These are phyloP conservation scores for Eristalis tenax DNA, from an alignment of 2,888 invertebrate genomes.

Conservation along the genomic window DNA sequence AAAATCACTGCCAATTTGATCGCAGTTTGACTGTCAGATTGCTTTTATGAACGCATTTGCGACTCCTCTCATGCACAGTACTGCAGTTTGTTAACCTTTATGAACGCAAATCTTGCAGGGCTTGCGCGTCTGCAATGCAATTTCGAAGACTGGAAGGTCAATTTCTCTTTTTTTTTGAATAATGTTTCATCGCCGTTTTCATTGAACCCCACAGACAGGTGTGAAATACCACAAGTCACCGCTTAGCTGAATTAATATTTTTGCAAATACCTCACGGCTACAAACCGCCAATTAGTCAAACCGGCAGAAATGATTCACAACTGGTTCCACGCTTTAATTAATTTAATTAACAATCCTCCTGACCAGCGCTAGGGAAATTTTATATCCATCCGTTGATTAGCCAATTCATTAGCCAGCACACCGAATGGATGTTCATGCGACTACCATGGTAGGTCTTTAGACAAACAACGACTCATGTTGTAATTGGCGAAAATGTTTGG, in stretches of 20 bases:
- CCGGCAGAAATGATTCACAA: neutral
- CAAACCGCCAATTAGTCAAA: constrained; percentile 3
- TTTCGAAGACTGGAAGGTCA: neutral
- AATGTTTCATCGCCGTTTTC: neutral
- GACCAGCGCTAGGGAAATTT: neutral
- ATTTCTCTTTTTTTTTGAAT: neutral
- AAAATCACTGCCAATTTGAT: too few species aligned
- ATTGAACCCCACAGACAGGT: neutral
- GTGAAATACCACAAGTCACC: neutral
- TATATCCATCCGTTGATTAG: neutral
- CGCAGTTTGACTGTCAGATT: too few species aligned
- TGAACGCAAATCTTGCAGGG: too few species aligned
- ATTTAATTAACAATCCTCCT: constrained; percentile 13
- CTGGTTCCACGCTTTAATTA: constrained; percentile 2
- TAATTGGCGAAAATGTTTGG: neutral
- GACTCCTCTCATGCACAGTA: too few species aligned
- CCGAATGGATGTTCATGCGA: neutral
- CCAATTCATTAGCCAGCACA: neutral
- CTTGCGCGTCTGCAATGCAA: too few species aligned
- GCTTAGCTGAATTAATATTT: neutral
- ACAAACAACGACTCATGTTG: neutral
- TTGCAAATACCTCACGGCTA: neutral
- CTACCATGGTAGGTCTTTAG: neutral
- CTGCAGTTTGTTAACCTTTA: too few species aligned
- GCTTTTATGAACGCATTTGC: too few species aligned